Evolutionary conservation across 64 coral and sea anemone species (phyloP).

Genomic region (Stichodactyla helianthus): DNA sequence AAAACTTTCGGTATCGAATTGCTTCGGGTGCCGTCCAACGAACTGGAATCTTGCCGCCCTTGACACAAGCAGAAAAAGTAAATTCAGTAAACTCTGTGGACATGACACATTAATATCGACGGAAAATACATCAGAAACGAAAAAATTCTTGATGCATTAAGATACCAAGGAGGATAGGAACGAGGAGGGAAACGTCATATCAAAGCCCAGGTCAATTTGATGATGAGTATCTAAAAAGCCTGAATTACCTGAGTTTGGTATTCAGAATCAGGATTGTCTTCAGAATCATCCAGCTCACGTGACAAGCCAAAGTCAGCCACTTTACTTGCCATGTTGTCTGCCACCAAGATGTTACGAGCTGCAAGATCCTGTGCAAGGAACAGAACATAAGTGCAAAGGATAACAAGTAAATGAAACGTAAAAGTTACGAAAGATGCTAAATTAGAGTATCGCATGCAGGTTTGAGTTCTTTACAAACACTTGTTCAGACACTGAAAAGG

Average conservation of each 20-base stretch:
- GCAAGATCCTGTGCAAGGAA: slow-evolving; percentile 70
- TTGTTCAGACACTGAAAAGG: no score
- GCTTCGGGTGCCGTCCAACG: slow-evolving; percentile 91
- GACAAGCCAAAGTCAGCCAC: slow-evolving; percentile 91
- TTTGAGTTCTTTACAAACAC: no score
- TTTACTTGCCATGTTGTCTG: slow-evolving; percentile 74
- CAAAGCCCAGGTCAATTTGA: not conserved
- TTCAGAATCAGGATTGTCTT: slow-evolving; percentile 73
- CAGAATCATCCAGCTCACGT: slow-evolving; percentile 57
- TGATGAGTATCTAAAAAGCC: not conserved
- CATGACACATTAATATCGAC: no score
- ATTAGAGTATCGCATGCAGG: no score
- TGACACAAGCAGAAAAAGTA: not conserved
- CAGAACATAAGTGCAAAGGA: not conserved
- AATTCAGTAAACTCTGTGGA: not conserved
- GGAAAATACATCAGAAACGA: not conserved
- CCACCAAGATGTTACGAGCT: slow-evolving; percentile 82
- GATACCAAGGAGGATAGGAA: not conserved
- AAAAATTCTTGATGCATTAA: not conserved
- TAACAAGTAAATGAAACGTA: not conserved
- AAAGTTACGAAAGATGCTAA: no score
- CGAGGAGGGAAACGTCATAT: not conserved
- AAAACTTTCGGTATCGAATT: slow-evolving; percentile 80
- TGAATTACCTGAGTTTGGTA: slow-evolving; percentile 75
- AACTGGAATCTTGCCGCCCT: slow-evolving; percentile 93